Percentiles rank a stretch among this genome's conserved stretches.
Evolutionary conservation across 2,888 invertebrate species (phyloP).

Genomic region (Aproaerema taeniolella): DNA sequence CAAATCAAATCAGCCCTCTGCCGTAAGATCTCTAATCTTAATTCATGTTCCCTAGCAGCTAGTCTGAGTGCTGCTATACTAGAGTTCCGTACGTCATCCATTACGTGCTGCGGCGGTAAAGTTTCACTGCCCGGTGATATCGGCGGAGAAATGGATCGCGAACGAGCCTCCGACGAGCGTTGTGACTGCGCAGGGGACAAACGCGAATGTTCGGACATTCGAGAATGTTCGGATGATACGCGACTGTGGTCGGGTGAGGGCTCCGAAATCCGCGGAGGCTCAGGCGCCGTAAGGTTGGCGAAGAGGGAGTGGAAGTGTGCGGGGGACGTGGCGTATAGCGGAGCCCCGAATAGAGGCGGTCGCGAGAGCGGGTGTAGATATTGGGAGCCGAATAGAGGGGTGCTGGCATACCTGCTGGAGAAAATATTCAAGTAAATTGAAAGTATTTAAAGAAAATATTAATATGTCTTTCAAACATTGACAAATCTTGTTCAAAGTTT

Average conservation of each 20-base stretch:
- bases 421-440: conserved; percentile 15
- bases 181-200: conserved; percentile 45
- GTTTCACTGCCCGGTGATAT: conserved; percentile 71
- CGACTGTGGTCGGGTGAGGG: conserved; percentile 70
- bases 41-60: conserved; percentile 93
- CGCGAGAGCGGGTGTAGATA: conserved; percentile 60
- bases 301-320: conserved; percentile 90
- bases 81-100: conserved; percentile 85
- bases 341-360: conserved; percentile 57
- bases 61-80: conserved; percentile 91
- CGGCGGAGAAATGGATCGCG: conserved; percentile 72
- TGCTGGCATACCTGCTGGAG: conserved; percentile 56
- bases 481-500: too few relatives aligned
- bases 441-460: too few relatives aligned
- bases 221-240: conserved; percentile 51
- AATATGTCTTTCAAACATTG: too few relatives aligned
- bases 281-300: conserved; percentile 84
- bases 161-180: conserved; percentile 44
- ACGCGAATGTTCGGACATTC: conserved; percentile 45
- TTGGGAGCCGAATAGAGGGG: conserved; percentile 60
- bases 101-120: conserved; percentile 62
- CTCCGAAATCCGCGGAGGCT: conserved; percentile 34
- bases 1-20: conserved; percentile 79
- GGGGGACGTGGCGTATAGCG: conserved; percentile 63
- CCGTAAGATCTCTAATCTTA: conserved; percentile 87